Percentiles rank a stretch among this genome's conserved stretches.
These are phyloP conservation scores for Cataglyphis cursor DNA, from an alignment of 2,888 invertebrate genomes.

Conservation along the genomic window DNA sequence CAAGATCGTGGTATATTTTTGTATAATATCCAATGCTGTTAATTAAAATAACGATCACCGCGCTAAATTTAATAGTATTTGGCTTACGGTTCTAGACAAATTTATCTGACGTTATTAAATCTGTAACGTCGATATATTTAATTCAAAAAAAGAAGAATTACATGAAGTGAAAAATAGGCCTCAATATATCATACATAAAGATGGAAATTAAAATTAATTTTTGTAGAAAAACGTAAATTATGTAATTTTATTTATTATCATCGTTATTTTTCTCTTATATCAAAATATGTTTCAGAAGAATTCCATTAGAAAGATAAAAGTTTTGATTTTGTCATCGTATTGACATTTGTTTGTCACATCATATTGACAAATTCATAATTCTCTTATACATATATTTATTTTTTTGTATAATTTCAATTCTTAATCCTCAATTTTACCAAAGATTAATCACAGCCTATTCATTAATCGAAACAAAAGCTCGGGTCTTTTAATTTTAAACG, in stretches of 20 bases:
- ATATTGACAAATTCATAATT: background rate
- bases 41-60: conserved; percentile 19
- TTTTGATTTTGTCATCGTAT: background rate
- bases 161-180: background rate
- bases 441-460: background rate
- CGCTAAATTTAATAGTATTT: background rate
- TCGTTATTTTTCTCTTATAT: background rate
- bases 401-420: conserved; percentile 9
- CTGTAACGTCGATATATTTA: background rate
- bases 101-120: conserved; percentile 10
- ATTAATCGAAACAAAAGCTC: background rate
- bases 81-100: background rate
- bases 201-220: background rate
- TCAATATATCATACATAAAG: background rate
- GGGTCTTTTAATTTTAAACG: conserved; percentile 19
- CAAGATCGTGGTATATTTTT: conserved; percentile 13
- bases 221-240: background rate
- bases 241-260: background rate
- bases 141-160: background rate
- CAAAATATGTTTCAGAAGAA: background rate
- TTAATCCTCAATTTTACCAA: conserved; percentile 5
- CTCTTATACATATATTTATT: too few species aligned
- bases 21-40: conserved; percentile 14
- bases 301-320: background rate
- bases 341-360: too few species aligned